These are phyloP conservation scores for Ciona savignyi DNA, from an alignment of 23 tunicate species.

Conservation along the genomic window DNA sequence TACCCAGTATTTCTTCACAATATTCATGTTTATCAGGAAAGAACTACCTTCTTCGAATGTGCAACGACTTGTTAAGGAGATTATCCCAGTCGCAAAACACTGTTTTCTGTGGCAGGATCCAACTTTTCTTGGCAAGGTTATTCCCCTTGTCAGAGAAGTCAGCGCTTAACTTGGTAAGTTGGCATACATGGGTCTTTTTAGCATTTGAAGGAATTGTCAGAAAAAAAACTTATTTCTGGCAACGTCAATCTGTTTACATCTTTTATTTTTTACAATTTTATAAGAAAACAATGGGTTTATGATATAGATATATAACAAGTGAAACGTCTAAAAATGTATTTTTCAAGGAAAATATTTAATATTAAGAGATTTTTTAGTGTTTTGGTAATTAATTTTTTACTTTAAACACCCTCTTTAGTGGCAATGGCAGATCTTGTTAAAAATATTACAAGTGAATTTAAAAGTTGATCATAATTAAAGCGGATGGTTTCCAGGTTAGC, in stretches of 20 bases:
- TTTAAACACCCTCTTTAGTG: no score
- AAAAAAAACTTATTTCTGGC: no score
- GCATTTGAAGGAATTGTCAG: no score
- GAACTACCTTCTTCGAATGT: constrained; percentile 86
- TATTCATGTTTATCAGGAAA: no score
- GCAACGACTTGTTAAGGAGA: constrained; percentile 92
- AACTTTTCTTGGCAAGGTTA: constrained; percentile 83
- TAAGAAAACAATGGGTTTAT: no score
- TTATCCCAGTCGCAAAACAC: constrained; percentile 91
- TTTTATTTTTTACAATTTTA: no score
- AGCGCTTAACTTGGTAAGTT: constrained; percentile 84
- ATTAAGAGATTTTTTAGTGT: not conserved
- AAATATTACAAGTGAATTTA: not conserved
- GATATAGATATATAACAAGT: not conserved
- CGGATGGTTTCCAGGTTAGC: constrained; percentile 48
- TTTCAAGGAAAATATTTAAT: not conserved
- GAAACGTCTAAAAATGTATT: no score
- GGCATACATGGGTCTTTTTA: not conserved
- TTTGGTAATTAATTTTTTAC: no score
- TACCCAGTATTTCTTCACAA: no score
- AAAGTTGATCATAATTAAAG: not conserved
- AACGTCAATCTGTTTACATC: no score
- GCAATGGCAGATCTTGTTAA: not conserved
- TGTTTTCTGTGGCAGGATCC: constrained; percentile 97
- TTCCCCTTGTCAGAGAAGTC: constrained; percentile 96